Base-by-base conservation (phyloP, 2,113 vertebrate genomes). In the Dermatemys mawii region DNA sequence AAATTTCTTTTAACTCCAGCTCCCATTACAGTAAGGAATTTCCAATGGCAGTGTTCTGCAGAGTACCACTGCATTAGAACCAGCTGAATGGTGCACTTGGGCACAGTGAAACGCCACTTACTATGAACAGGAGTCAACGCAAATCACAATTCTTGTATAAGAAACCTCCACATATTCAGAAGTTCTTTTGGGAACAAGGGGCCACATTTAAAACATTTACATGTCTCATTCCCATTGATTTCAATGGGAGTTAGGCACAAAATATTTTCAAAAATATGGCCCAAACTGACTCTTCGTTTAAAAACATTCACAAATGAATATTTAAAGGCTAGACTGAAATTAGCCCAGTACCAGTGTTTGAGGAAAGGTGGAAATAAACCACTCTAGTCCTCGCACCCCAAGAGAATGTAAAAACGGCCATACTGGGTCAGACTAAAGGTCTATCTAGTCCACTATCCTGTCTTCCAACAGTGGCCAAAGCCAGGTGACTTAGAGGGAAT, bases 1-100 rank as follows among this genome's bases (percentile, higher is more conserved):
- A 22, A 17, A 4, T 22, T 53, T 21, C 22, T 53, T 96, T 89
- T 96, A 84, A 88, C 93, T 94, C 90, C 83, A 92, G 84, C 48
- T 93, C 55, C 89, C 73, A 92, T 96, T 93, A 97, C 86, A 57
- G 55, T 0, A 0, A 94, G 87, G 95, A 94, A 95, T 97, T 96
- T 97, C 94, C 46, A 48, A 80, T 90, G 81, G 86, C 78, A 78
- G 83, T 70, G 73, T 90, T 86, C 92, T 46, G 86, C 49, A 60
- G 0, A 13, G 97, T 83, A 90, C 73, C 78, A 49, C 70, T 50
- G 55, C 0, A 2, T 0, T 6, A 85, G 76, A 93, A 93, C 1
- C 29, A 41, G 78, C 49, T 89, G 83, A 86, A 38, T 1, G 12
- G 49, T 2, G 51, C 93, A 88, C 63, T 90, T 49, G 22, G 55